A percentile compares a stretch with the other conserved stretches of the same genome.
Conservation (phyloP, 2,113 vertebrate species). For the Myocastor coypus region DNA sequence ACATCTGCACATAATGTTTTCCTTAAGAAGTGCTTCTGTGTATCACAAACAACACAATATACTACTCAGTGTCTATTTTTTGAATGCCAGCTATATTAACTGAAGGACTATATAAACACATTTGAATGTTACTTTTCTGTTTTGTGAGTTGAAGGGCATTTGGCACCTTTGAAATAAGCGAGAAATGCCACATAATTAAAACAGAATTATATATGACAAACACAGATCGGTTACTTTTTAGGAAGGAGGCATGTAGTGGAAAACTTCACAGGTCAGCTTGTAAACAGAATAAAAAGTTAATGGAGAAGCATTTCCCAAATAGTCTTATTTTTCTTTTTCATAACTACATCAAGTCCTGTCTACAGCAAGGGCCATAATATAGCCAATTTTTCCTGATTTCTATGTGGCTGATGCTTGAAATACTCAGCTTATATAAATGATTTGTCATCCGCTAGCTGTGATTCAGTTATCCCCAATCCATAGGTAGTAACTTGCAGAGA, state of each 20-base stretch:
- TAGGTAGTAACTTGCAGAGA: conserved; percentile 76
- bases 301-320: not conserved
- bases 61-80: conserved; percentile 5
- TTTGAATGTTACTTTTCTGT: conserved; percentile 7
- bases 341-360: conserved; percentile 54
- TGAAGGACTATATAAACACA: not conserved
- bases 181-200: conserved; percentile 25
- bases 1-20: not conserved
- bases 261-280: conserved; percentile 24
- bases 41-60: not conserved
- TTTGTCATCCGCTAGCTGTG: conserved; percentile 73
- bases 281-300: not conserved
- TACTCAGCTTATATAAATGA: conserved; percentile 53
- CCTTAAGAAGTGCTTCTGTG: conserved; percentile 18
- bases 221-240: not conserved
- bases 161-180: conserved; percentile 42
- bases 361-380: conserved; percentile 36
- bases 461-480: conserved; percentile 64
- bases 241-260: not conserved
- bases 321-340: conserved; percentile 8
- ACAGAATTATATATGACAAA: not conserved
- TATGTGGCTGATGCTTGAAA: conserved; percentile 74
- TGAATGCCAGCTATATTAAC: not conserved
- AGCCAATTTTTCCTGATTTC: conserved; percentile 57
- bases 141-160: not conserved